Evolutionary conservation across 2,113 vertebrate species (phyloP).

Genomic region (Hypomesus transpacificus): DNA sequence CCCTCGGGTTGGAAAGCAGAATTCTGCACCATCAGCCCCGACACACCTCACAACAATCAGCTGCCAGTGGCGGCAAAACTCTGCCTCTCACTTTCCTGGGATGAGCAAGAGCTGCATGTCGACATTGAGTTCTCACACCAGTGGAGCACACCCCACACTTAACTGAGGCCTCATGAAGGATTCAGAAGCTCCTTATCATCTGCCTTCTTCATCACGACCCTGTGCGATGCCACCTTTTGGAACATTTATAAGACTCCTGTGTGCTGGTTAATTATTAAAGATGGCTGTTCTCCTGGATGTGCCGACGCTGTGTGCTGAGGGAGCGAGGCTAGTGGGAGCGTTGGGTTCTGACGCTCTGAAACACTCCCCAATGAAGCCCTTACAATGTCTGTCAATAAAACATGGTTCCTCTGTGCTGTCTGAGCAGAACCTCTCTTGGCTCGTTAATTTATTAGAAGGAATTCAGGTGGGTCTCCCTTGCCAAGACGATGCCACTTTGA

Average conservation of each 20-base stretch:
- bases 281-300: background rate
- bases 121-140: too few species aligned
- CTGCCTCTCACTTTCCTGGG: too few species aligned
- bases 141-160: background rate
- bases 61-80: too few species aligned
- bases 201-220: background rate
- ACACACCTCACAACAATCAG: too few species aligned
- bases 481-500: conserved; percentile 16
- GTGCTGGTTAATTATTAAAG: background rate
- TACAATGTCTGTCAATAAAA: conserved; percentile 54
- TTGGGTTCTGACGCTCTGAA: background rate
- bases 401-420: conserved; percentile 48
- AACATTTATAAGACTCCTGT: background rate
- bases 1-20: too few species aligned
- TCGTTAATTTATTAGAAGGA: conserved; percentile 54
- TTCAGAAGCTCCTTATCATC: background rate
- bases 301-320: background rate
- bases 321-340: background rate
- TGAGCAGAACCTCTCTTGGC: conserved; percentile 45
- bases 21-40: too few species aligned
- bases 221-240: background rate
- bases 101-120: too few species aligned
- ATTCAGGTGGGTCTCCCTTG: conserved; percentile 21
- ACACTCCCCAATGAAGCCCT: conserved; percentile 29
- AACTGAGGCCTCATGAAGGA: background rate